Evolutionary conservation across 1,140 invertebrate species (phyloP).

Genomic region (Contarinia nasturtii): DNA sequence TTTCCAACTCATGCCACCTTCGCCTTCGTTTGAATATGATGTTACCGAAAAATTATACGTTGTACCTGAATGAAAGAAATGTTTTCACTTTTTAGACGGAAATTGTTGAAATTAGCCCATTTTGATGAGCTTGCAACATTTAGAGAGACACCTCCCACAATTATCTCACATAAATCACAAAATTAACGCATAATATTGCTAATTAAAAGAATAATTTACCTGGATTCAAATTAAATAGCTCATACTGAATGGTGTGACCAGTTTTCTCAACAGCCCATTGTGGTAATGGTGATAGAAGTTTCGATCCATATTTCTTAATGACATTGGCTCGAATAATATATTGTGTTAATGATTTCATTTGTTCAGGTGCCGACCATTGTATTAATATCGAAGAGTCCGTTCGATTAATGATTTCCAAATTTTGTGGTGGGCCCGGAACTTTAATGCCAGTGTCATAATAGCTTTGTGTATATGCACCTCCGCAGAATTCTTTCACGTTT

Average conservation of each 20-base stretch:
- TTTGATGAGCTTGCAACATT: no score
- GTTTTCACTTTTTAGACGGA: no score
- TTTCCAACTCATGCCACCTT: constrained; percentile 31
- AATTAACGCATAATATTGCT: no score
- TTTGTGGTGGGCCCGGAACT: constrained; percentile 25
- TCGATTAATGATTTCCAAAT: constrained; percentile 24
- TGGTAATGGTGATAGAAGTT: constrained; percentile 11
- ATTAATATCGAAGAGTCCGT: constrained; percentile 30
- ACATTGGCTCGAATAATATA: constrained; percentile 27
- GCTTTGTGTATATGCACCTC: background rate
- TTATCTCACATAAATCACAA: no score
- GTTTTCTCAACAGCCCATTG: constrained; percentile 28
- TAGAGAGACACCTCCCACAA: no score
- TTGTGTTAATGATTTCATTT: constrained; percentile 22
- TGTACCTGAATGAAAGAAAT: no score
- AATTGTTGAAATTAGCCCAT: no score
- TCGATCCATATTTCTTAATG: constrained; percentile 24
- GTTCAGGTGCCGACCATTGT: constrained; percentile 25
- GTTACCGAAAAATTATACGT: constrained; percentile 19
- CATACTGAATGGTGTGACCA: constrained; percentile 19
- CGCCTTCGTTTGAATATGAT: constrained; percentile 37
- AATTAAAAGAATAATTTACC: constrained; percentile 24
- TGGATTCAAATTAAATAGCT: constrained; percentile 42
- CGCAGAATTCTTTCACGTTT: background rate
- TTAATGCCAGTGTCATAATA: background rate